Evolutionary conservation across 1,140 invertebrate species (phyloP), one percentile per base, ranked within the genome.

Genomic region (Zophobas atratus): DNA sequence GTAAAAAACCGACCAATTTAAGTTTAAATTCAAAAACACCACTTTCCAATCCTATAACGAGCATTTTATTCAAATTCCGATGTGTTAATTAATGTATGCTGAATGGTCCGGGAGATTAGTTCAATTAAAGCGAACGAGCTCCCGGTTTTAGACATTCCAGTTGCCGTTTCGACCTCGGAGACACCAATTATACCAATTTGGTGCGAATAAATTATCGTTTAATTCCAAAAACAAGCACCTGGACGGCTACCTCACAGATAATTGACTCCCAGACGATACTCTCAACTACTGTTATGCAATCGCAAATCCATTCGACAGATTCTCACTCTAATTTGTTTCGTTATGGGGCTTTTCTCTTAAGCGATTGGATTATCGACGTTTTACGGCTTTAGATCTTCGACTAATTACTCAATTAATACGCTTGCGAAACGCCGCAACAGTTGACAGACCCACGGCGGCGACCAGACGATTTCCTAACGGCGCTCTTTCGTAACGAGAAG

Each of bases 61-160:
- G 77, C 78, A 79, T 84, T 84, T 84, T 84, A 84, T 84, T 84
- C 82, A 84, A 84, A 84, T 84, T 57, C 63, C 70, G 77, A 84
- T 83, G 83, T 84, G 83, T 84, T 84, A 84, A 84, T 84, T 84
- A 82, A 84, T 84, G 83, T 81, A 82, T 81, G 74, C 80, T 71
- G 77, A 84, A 81, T 82, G 81, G 77, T 79, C 79, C 75, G 76
- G 74, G 70, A 82, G 83, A 84, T 84, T 84, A 84, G 82, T 82
- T 82, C 82, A 83, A 84, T 84, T 84, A 84, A 84, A 79, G 78
- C 76, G 78, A 78, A 79, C 79, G 78, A 78, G 82, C 83, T 84
- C 82, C 83, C 81, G 83, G 83, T 84, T 84, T 84, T 83, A 78
- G 79, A 80, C 82, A 81, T 83, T 81, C 81, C 81, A 79, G 78